Evolutionary conservation across 2,113 vertebrate species (phyloP).

Genomic region (Turnix velox): DNA sequence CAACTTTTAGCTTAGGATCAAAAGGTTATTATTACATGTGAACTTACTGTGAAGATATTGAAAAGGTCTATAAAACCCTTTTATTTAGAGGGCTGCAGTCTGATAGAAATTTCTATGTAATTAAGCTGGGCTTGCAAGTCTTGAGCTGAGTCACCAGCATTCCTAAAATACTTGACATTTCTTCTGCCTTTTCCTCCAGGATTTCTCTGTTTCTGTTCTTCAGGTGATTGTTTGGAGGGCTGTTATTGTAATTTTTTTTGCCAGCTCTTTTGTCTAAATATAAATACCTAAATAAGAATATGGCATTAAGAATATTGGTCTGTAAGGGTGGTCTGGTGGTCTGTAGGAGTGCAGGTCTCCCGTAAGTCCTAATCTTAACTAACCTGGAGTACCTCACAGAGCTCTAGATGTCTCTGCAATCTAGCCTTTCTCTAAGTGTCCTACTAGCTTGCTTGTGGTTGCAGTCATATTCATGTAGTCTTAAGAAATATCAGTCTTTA

Average conservation of each 20-base stretch:
- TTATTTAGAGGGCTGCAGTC: not conserved
- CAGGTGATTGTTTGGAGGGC: not conserved
- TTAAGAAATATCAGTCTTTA: not conserved
- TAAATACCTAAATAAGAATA: not conserved
- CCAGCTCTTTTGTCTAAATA: not conserved
- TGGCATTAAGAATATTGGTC: no score
- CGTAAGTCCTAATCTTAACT: not conserved
- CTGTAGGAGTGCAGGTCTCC: not conserved
- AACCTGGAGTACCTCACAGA: not conserved
- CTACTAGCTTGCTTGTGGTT: not conserved
- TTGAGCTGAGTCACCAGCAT: not conserved
- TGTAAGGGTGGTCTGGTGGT: no score
- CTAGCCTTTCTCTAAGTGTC: not conserved
- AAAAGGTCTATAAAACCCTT: not conserved
- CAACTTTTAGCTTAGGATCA: not conserved
- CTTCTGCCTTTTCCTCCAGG: not conserved
- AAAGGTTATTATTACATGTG: not conserved
- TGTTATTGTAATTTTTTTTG: not conserved
- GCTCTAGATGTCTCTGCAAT: not conserved
- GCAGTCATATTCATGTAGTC: not conserved
- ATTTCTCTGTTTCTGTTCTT: not conserved
- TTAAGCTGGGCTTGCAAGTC: not conserved
- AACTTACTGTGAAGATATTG: not conserved
- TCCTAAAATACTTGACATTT: not conserved
- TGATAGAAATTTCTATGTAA: constrained; percentile 9